phyloP scores from a whole-genome alignment of 2,113 vertebrate genomes.

The Otolemur garnettii region DNA sequence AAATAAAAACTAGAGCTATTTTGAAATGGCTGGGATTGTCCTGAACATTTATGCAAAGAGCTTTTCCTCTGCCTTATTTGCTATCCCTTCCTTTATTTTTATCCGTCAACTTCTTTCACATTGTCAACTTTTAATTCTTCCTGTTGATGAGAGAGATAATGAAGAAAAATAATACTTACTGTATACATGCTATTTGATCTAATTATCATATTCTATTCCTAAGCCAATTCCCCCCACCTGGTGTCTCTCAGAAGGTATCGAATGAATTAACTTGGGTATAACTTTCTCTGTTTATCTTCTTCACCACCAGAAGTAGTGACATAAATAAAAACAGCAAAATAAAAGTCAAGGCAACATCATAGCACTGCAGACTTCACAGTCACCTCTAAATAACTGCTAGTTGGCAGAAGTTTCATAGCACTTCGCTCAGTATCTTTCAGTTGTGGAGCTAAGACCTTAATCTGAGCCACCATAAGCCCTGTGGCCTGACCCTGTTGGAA shows the following conservation, averaged over 20 bases:
- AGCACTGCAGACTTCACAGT: background rate
- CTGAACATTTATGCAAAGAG: background rate
- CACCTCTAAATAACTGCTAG: background rate
- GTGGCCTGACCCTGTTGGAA: background rate
- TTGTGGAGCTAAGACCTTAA: background rate
- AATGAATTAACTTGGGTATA: background rate
- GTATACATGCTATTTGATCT: background rate
- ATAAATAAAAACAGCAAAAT: background rate
- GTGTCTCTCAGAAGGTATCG: background rate
- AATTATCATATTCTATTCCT: background rate
- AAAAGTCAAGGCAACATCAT: background rate
- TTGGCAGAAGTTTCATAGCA: background rate
- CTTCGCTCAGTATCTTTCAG: background rate
- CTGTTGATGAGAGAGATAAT: background rate
- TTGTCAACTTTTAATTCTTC: conserved; percentile 26
- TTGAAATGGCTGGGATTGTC: background rate
- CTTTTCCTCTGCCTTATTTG: background rate
- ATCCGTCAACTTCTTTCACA: background rate
- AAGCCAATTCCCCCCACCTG: background rate
- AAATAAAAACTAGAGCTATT: background rate
- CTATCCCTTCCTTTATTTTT: background rate
- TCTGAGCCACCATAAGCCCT: background rate
- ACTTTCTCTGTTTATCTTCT: conserved; percentile 10
- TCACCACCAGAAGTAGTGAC: background rate
- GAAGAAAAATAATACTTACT: background rate